A percentile compares a stretch with the other conserved stretches of the same genome.
Evolutionary conservation across 1,140 invertebrate genomes (phyloP).

Genomic region (Chrysoperla carnea): DNA sequence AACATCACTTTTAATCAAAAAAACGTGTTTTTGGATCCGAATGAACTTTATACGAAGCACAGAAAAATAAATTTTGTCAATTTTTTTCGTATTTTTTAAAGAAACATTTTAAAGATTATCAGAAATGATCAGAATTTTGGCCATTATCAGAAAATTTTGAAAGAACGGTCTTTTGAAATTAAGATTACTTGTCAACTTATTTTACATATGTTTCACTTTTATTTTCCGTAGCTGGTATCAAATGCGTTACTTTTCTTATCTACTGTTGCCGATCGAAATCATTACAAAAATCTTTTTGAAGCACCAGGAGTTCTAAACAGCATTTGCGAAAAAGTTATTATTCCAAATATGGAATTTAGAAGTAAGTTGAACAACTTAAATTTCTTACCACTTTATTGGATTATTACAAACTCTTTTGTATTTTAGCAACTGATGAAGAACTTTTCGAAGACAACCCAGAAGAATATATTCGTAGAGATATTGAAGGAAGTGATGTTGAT

Average conservation of each 20-base stretch:
- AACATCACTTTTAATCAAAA: too few relatives aligned
- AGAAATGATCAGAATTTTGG: too few relatives aligned
- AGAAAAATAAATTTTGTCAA: too few relatives aligned
- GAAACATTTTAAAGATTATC: too few relatives aligned
- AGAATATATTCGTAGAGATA: conserved; percentile 92
- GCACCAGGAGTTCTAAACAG: conserved; percentile 67
- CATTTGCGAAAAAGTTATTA: conserved; percentile 95
- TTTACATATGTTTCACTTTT: conserved; percentile 2
- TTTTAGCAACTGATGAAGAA: conserved; percentile 78
- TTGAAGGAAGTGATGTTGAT: conserved; percentile 97
- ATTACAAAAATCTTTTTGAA: conserved; percentile 81
- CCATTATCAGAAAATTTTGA: too few relatives aligned
- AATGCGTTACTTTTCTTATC: conserved; percentile 91
- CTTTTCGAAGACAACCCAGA: conserved; percentile 96
- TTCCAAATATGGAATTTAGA: conserved; percentile 95
- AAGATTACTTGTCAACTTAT: too few relatives aligned
- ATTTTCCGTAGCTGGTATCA: conserved; percentile 63
- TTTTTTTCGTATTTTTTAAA: too few relatives aligned
- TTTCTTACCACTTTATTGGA: too few relatives aligned
- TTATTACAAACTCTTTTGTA: too few relatives aligned
- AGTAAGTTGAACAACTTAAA: conserved; percentile 29
- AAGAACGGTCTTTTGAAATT: too few relatives aligned
- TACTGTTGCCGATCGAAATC: conserved; percentile 77
- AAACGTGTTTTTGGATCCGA: too few relatives aligned
- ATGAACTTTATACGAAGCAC: too few relatives aligned